A percentile compares a stretch with the other conserved stretches of the same genome.
These are phyloP conservation scores for Sander lucioperca DNA, from an alignment of 2,113 vertebrate species.

Conservation along the genomic window DNA sequence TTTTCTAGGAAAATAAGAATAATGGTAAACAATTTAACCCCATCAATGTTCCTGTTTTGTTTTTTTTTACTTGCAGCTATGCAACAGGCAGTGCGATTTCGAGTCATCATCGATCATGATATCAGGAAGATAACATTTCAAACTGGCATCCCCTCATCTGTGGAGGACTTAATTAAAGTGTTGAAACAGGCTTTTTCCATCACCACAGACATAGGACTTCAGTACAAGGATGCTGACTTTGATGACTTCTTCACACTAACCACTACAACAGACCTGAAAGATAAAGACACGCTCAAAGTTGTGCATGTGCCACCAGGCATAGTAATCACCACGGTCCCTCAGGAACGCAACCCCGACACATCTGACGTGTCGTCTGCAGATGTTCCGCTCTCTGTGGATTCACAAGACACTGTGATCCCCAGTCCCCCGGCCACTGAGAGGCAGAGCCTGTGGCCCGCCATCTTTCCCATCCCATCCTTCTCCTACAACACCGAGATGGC, in stretches of 20 bases:
- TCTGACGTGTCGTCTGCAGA: background rate
- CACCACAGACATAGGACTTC: slow-evolving; percentile 27
- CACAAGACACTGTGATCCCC: background rate
- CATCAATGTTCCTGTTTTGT: background rate
- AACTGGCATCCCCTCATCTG: background rate
- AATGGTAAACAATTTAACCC: background rate
- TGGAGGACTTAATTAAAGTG: slow-evolving; percentile 10
- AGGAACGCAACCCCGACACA: background rate
- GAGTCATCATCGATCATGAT: background rate
- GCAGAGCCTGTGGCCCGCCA: slow-evolving; percentile 34
- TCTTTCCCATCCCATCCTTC: slow-evolving; percentile 42
- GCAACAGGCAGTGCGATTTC: background rate
- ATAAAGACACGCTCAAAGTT: slow-evolving; percentile 57
- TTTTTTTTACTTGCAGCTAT: background rate
- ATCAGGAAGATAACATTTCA: slow-evolving; percentile 22
- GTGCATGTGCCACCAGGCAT: slow-evolving; percentile 2
- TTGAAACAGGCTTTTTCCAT: slow-evolving; percentile 23
- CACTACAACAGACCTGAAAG: slow-evolving; percentile 43
- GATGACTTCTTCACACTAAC: slow-evolving; percentile 52
- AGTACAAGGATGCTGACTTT: slow-evolving; percentile 49
- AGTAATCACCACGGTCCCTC: background rate
- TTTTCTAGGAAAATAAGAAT: too few relatives aligned
- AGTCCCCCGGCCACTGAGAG: slow-evolving; percentile 10
- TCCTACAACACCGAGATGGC: slow-evolving; percentile 37
- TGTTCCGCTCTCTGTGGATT: slow-evolving; percentile 13